Percentiles rank a stretch among this genome's conserved stretches.
phyloP scores from a whole-genome alignment of 2,797 vertebrate species.

The Fundulus diaphanus region DNA sequence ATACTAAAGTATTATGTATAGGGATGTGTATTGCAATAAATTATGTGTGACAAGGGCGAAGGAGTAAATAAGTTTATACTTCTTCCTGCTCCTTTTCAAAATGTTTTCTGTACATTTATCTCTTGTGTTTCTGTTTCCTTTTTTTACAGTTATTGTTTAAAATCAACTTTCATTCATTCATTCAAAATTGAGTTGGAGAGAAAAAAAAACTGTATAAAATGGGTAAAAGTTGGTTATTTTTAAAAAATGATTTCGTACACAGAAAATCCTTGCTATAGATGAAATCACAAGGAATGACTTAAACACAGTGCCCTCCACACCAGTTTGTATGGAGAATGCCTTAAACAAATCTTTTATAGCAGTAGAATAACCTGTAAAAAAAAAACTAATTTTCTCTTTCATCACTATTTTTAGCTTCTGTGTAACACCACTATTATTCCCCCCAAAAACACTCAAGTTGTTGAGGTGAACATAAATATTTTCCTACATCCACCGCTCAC shows the following conservation, averaged over 20 bases:
- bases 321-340: not conserved
- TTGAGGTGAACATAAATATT: not conserved
- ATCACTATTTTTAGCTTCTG: not conserved
- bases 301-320: not conserved
- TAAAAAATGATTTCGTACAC: not conserved
- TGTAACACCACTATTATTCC: not conserved
- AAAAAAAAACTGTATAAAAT: slow-evolving; percentile 5
- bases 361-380: not conserved
- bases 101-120: too few relatives aligned
- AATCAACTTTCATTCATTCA: too few relatives aligned
- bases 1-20: too few relatives aligned
- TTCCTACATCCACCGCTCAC: not conserved
- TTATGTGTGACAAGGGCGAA: too few relatives aligned
- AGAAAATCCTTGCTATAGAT: not conserved
- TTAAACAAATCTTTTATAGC: not conserved
- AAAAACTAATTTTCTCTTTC: not conserved
- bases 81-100: too few relatives aligned
- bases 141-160: too few relatives aligned
- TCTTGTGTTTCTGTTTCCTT: too few relatives aligned
- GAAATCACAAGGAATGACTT: not conserved
- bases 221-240: not conserved
- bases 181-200: slow-evolving; percentile 1
- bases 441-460: not conserved
- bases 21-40: too few relatives aligned
- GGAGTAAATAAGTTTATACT: too few relatives aligned